phyloP scores from a whole-genome alignment of 30 jellyfish, hydroid and myxozoan species.

The Catostylus mosaicus region DNA sequence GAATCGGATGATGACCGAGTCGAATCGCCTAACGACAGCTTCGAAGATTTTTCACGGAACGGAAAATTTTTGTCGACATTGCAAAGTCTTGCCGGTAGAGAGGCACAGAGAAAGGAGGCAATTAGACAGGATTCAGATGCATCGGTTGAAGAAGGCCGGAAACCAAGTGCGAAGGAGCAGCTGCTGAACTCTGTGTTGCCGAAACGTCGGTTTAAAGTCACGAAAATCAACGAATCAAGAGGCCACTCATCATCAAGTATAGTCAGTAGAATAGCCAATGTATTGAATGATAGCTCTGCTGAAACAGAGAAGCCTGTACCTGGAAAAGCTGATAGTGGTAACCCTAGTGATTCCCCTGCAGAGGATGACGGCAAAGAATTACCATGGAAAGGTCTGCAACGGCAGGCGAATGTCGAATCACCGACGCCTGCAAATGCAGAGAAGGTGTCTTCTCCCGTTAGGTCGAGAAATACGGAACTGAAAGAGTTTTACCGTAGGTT shows the following conservation, averaged over 20 bases:
- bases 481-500: conserved; percentile 56
- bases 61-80: conserved; percentile 58
- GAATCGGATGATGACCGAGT: conserved; percentile 39
- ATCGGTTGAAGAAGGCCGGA: not conserved
- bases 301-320: conserved; percentile 2
- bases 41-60: conserved; percentile 63
- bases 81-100: conserved; percentile 54
- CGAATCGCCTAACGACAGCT: conserved; percentile 22
- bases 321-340: not conserved
- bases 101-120: conserved; percentile 20
- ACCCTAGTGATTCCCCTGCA: conserved; percentile 3
- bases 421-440: conserved; percentile 10
- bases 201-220: conserved; percentile 81
- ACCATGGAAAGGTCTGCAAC: conserved; percentile 43
- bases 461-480: conserved; percentile 48
- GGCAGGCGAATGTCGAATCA: conserved; percentile 46
- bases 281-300: conserved; percentile 43
- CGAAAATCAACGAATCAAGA: conserved; percentile 71
- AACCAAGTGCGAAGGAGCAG: conserved; percentile 5
- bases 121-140: conserved; percentile 6
- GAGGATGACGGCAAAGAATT: not conserved
- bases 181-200: conserved; percentile 21
- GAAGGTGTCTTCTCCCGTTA: conserved; percentile 32
- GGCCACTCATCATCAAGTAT: conserved; percentile 89
- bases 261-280: conserved; percentile 87